These are phyloP conservation scores for Anniella stebbinsi DNA, from an alignment of 2,797 vertebrate species.

Conservation along the genomic window DNA sequence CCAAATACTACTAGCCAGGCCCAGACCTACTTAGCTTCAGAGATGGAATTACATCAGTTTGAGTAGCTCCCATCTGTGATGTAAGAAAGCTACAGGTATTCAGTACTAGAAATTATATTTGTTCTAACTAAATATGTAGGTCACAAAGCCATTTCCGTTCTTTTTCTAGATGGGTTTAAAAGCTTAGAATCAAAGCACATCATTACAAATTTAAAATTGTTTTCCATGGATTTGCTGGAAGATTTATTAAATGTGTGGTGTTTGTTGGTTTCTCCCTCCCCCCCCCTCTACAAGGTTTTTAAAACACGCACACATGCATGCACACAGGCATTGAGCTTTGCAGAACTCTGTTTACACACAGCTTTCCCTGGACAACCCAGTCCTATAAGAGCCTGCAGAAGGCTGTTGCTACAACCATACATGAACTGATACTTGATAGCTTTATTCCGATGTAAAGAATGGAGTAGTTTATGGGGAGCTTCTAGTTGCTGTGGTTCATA, in stretches of 20 bases:
- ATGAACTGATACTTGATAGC: not conserved
- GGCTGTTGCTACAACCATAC: not conserved
- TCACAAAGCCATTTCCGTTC: not conserved
- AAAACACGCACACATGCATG: not conserved
- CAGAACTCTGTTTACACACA: not conserved
- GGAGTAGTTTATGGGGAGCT: not conserved
- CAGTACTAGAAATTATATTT: not conserved
- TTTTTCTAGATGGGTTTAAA: constrained; percentile 15
- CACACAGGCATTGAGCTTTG: not conserved
- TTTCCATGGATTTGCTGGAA: not conserved
- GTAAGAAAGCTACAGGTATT: constrained; percentile 4
- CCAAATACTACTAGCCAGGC: not conserved
- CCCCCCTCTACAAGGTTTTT: not conserved
- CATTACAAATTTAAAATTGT: not conserved
- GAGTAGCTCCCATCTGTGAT: not conserved
- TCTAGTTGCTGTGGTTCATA: not conserved
- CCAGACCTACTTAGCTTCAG: not conserved
- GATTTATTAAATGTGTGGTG: not conserved
- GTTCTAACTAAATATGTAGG: not conserved
- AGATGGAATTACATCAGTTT: not conserved
- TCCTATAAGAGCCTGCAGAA: not conserved
- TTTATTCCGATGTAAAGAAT: too few relatives aligned
- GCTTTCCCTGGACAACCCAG: rapidly evolving
- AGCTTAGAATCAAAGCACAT: not conserved
- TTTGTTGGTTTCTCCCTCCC: not conserved